phyloP scores from a whole-genome alignment of 2,888 invertebrate species.

The Dryomyza anilis region DNA sequence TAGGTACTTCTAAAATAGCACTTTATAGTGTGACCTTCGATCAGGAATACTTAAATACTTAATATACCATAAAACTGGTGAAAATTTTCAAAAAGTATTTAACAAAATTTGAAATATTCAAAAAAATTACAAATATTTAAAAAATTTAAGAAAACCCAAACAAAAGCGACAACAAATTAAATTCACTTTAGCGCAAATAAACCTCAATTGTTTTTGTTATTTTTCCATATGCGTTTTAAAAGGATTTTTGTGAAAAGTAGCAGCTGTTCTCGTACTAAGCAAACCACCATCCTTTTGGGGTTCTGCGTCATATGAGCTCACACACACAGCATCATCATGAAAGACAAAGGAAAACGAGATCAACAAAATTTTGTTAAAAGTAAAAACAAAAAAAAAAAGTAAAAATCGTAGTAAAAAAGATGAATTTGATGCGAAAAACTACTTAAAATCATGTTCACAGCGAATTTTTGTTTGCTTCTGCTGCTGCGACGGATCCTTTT shows the following conservation, averaged over 20 bases:
- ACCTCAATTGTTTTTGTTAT: not conserved
- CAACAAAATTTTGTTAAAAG: no score
- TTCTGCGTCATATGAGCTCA: not conserved
- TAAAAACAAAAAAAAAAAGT: constrained; percentile 10
- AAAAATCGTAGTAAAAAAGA: constrained; percentile 12
- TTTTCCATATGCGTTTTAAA: constrained; percentile 11
- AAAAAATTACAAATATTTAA: not conserved
- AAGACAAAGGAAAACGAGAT: not conserved
- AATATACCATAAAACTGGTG: no score
- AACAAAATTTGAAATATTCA: not conserved
- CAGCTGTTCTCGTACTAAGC: constrained; percentile 26
- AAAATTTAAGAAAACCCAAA: not conserved
- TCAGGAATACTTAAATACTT: no score
- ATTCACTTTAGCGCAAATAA: constrained; percentile 16
- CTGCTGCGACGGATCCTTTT: constrained; percentile 9
- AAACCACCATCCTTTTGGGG: constrained; percentile 4
- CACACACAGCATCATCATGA: not conserved
- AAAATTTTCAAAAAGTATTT: no score
- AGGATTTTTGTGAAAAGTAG: constrained; percentile 23
- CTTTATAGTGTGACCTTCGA: no score
- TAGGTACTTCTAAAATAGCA: no score
- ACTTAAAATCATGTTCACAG: constrained; percentile 23
- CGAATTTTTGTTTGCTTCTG: not conserved
- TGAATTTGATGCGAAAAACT: constrained; percentile 24
- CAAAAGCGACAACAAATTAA: constrained; percentile 4